Evolutionary conservation across 2,888 invertebrate genomes (phyloP).

Genomic region (Raillietiella orientalis): DNA sequence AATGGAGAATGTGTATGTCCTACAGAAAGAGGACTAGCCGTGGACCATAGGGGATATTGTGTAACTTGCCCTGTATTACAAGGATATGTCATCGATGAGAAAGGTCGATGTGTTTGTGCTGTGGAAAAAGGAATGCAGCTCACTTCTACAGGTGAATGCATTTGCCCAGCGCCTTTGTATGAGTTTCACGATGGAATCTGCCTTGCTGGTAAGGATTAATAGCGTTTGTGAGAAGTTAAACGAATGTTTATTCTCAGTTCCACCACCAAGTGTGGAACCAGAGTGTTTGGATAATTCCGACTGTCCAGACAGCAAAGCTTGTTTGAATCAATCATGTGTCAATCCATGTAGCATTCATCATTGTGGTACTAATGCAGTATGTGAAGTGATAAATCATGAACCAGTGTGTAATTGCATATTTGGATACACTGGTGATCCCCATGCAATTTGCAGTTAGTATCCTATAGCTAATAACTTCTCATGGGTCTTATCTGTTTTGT

Average conservation of each 20-base stretch:
- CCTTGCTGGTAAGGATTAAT: background rate
- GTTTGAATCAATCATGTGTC: slow-evolving; percentile 32
- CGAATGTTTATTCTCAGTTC: background rate
- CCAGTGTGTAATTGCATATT: slow-evolving; percentile 41
- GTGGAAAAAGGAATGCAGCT: slow-evolving; percentile 1
- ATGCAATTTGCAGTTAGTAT: slow-evolving; percentile 29
- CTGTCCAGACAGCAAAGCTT: slow-evolving; percentile 39
- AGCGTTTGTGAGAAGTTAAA: background rate
- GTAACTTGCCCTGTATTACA: slow-evolving; percentile 31
- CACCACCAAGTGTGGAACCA: slow-evolving; percentile 8
- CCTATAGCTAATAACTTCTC: slow-evolving; percentile 7
- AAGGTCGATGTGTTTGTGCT: slow-evolving; percentile 1
- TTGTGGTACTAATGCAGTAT: slow-evolving; percentile 15
- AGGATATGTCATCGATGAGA: slow-evolving; percentile 5
- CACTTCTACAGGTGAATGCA: slow-evolving; percentile 3
- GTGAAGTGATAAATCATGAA: slow-evolving; percentile 38
- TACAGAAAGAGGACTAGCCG: slow-evolving; percentile 25
- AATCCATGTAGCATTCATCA: slow-evolving; percentile 37
- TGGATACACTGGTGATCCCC: slow-evolving; percentile 40
- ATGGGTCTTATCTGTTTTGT: slow-evolving; percentile 1
- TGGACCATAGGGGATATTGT: slow-evolving; percentile 42
- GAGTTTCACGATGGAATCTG: background rate
- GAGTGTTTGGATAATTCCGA: slow-evolving; percentile 15
- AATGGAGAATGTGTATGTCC: slow-evolving; percentile 44
- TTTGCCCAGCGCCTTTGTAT: slow-evolving; percentile 5